Percentiles rank a stretch among this genome's conserved stretches.
These are phyloP conservation scores for Cyrtodaria siliqua DNA, from an alignment of 2,888 invertebrate genomes.

Conservation along the genomic window DNA sequence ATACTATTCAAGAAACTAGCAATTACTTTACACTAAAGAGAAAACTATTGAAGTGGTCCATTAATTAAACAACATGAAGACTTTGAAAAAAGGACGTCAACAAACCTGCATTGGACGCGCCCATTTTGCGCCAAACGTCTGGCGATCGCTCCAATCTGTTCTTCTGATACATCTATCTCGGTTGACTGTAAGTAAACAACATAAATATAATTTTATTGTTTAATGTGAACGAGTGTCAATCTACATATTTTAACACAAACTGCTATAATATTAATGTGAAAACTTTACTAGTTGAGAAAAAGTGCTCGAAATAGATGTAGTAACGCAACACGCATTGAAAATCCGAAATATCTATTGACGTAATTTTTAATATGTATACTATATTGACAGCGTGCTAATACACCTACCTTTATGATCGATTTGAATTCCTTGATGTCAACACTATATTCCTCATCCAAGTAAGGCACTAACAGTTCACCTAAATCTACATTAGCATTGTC, in stretches of 20 bases:
- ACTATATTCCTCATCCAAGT: constrained; percentile 54
- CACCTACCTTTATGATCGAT: constrained; percentile 61
- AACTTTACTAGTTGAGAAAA: no score
- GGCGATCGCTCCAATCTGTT: constrained; percentile 58
- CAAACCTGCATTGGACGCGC: constrained; percentile 64
- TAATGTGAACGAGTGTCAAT: no score
- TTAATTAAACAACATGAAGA: no score
- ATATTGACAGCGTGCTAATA: background rate
- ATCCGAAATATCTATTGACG: no score
- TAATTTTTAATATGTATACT: background rate
- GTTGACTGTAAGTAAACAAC: constrained; percentile 51
- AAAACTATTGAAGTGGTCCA: no score
- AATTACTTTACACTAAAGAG: no score
- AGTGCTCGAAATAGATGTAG: no score
- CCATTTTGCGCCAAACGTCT: constrained; percentile 57
- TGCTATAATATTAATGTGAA: no score
- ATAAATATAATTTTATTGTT: background rate
- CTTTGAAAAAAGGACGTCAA: no score
- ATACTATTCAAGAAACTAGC: no score
- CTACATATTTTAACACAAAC: no score
- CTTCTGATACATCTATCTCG: constrained; percentile 63
- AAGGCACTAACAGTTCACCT: constrained; percentile 54
- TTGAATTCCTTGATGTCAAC: constrained; percentile 63
- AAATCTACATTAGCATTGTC: constrained; percentile 57
- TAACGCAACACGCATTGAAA: no score